phyloP scores from a whole-genome alignment of 2,113 vertebrate species.

The Anoura caudifer region DNA sequence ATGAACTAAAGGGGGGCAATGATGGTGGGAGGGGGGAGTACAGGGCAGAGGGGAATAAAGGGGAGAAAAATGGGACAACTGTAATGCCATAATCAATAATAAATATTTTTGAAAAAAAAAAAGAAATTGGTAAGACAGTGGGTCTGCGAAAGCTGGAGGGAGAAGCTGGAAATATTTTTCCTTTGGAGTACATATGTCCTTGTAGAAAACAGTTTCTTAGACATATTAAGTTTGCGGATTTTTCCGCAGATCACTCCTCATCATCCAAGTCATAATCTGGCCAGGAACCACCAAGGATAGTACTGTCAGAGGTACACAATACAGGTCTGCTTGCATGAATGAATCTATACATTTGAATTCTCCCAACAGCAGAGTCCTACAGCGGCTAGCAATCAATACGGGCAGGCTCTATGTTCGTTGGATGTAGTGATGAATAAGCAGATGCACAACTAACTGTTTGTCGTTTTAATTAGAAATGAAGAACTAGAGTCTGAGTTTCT shows the following conservation, averaged over 20 bases:
- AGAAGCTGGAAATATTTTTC: not conserved
- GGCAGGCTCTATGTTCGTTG: not conserved
- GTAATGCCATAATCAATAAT: too few relatives aligned
- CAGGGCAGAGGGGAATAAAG: too few relatives aligned
- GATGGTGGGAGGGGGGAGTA: too few relatives aligned
- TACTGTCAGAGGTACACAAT: not conserved
- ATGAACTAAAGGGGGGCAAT: too few relatives aligned
- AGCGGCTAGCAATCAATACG: not conserved
- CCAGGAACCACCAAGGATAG: not conserved
- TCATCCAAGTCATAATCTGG: not conserved
- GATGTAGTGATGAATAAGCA: not conserved
- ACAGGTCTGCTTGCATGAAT: not conserved
- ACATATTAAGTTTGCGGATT: not conserved
- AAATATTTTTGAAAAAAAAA: too few relatives aligned
- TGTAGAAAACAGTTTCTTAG: not conserved
- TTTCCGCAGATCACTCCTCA: not conserved
- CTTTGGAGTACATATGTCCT: not conserved
- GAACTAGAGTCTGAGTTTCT: not conserved
- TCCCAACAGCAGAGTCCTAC: not conserved
- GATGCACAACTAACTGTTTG: not conserved
- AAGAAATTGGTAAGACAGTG: not conserved
- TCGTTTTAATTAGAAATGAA: not conserved
- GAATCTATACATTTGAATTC: not conserved
- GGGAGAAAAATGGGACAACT: too few relatives aligned
- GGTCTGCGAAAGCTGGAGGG: not conserved